Base-by-base conservation (phyloP, 2,888 invertebrate genomes). In the Glaucopsyche alexis region DNA sequence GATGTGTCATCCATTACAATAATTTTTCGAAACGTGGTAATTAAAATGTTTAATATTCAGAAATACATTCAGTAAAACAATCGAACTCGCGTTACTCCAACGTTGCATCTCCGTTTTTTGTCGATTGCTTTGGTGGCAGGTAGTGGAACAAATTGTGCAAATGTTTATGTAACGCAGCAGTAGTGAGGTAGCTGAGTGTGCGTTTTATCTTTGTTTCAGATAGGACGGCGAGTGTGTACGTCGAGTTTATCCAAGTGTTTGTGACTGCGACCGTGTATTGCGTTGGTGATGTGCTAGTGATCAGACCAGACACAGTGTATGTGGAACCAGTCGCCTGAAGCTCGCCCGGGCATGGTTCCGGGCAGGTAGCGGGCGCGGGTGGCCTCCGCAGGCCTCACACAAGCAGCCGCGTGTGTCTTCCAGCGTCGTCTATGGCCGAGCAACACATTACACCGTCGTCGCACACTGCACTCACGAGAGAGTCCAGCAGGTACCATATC, bases 361-460 rank as follows among this genome's bases (percentile, higher is more conserved):
- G 92, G 90, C 89, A 92, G 92, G 92, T 92, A 93, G 93, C 92
- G 91, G 90, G 92, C 92, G 91, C 91, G 90, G 92, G 91, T 86
- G 91, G 93, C 93, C 91, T 90, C 89, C 91, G 91, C 92, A 90
- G 90, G 91, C 93, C 92, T 89, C 91, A 87, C 89, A 90, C 87
- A 88, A 90, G 91, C 90, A 90, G 89, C 87, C 89, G 91, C 91
- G 91, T 86, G 95, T 94, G 94, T 95, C 93, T 94, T 94, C 95
- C 92, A 96, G 96, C 95, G 95, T 95, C 95, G 96, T 96, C 96
- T 97, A 96, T 96, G 96, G 96, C 96, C 96, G 96, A 96, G 95
- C 96, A 96, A 96, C 96, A 95, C 95, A 95, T 94, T 94, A 94
- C 94, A 94, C 94, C 95, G 94, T 94, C 91, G 94, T 94, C 94